Percentiles rank a stretch among this genome's conserved stretches.
These are phyloP conservation scores for Mormyrus iriodes DNA, from an alignment of 2,113 vertebrate species.

Conservation along the genomic window DNA sequence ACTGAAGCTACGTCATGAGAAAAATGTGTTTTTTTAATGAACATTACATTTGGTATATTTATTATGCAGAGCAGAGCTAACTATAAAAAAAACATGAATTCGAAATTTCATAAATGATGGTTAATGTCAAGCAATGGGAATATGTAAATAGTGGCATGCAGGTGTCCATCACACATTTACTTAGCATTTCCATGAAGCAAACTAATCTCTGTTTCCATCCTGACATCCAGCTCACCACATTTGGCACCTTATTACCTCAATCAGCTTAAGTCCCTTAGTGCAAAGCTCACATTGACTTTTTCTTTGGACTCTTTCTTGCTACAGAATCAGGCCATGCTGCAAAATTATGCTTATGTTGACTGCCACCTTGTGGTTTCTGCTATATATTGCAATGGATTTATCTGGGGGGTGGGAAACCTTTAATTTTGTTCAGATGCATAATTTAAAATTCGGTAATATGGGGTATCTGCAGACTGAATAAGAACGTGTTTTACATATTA, in stretches of 20 bases:
- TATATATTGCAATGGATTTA: not conserved
- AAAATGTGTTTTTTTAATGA: not conserved
- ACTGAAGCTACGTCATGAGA: not conserved
- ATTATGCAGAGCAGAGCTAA: not conserved
- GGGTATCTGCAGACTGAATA: not conserved
- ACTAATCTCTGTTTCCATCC: not conserved
- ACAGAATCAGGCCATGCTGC: not conserved
- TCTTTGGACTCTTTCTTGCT: not conserved
- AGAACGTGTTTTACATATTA: not conserved
- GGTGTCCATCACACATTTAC: not conserved
- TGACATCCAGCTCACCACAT: not conserved
- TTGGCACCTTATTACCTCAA: not conserved
- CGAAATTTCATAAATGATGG: not conserved
- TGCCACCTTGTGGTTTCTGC: constrained; percentile 12
- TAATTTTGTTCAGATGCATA: not conserved
- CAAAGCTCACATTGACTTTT: not conserved
- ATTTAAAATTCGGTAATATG: not conserved
- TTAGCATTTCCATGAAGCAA: not conserved
- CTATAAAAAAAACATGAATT: not conserved
- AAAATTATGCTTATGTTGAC: not conserved
- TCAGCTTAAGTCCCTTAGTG: not conserved
- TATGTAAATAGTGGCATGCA: not conserved
- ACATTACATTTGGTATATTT: not conserved
- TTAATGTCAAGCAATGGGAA: not conserved
- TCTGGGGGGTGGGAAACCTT: not conserved